Conservation (phyloP, 2,888 invertebrate genomes). For the Drosophila peninsularis region DNA sequence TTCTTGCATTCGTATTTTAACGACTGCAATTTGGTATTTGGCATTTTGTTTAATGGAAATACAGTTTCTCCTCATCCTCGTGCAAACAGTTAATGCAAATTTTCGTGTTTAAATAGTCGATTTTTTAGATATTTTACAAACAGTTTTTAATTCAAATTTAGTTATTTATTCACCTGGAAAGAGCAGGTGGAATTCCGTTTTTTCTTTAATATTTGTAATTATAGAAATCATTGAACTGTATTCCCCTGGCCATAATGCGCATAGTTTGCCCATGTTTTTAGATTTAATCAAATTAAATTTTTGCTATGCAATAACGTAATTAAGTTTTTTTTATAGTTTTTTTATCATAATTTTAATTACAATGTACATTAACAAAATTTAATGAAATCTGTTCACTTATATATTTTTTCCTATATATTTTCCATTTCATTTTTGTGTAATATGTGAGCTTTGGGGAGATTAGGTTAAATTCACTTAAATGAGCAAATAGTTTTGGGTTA, state of each 20-base stretch:
- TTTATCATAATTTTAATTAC: constrained; percentile 8
- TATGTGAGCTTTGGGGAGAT: not conserved
- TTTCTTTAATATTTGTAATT: constrained; percentile 15
- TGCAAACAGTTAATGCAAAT: constrained; percentile 24
- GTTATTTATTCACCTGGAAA: constrained; percentile 32
- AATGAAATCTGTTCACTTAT: constrained; percentile 6
- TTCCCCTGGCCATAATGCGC: constrained; percentile 8
- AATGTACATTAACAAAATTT: constrained; percentile 20
- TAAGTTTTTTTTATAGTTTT: constrained; percentile 11
- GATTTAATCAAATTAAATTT: constrained; percentile 32
- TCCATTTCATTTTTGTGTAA: not conserved
- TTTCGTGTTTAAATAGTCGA: constrained; percentile 2
- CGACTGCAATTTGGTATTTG: constrained; percentile 35
- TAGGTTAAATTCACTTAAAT: not conserved
- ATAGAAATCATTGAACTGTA: constrained; percentile 3
- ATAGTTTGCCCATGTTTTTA: constrained; percentile 5
- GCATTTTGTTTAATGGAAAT: constrained; percentile 31
- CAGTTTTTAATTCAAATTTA: constrained; percentile 21
- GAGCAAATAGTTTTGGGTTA: constrained; percentile 4
- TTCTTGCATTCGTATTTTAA: constrained; percentile 6
- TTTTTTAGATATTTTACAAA: constrained; percentile 24
- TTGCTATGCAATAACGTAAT: constrained; percentile 49
- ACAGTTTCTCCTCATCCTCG: constrained; percentile 29
- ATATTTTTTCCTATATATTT: not conserved
- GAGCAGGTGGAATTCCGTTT: not conserved